Evolutionary conservation across 2,113 vertebrate genomes (phyloP), one percentile per base, ranked within the genome.

Genomic region (Strix uralensis): DNA sequence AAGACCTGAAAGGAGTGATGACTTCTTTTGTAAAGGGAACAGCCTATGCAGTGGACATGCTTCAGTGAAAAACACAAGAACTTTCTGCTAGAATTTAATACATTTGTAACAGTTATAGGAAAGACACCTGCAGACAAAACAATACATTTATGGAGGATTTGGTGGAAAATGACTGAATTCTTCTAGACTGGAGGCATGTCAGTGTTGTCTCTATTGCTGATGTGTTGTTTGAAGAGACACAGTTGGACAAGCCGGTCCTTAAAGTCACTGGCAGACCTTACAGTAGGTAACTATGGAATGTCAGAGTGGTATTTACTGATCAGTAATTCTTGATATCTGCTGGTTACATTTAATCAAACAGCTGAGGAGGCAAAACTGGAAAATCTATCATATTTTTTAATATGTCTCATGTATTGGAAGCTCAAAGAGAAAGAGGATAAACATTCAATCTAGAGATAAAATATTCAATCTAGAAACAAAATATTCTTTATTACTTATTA

Each of bases 111-210:
- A 86, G 30, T 57, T 74, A 29, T 12, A 86, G 79, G 67, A 93
- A 91, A 89, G 72, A 88, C 74, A 88, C 87, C 73, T 96, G 86
- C 81, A 86, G 72, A 69, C 29, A 72, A 88, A 93, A 54, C 13
- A 49, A 18, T 13, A 26, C 0, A 1, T 51, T 93, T 86, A 65
- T 40, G 51, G 92, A 55, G 74, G 49, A 54, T 42, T 88, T 34
- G 59, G 75, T 67, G 71, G 79, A 81, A 90, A 95, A 82, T 20
- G 6, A 58, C 32, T 22, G 11, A 62, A 47, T 80, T 83, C 54
- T 89, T 67, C 63, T 63, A 62, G 69, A 51, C 40, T 26, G 52
- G 27, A 66, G 36, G 30, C 29, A 77, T 6, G 38, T 32, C 40
- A n/a, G 21, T n/a, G 16, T 32, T 25, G 23, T 44, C 69, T 86